Evolutionary conservation across 2,113 vertebrate genomes (phyloP).

Genomic region (Aix galericulata): DNA sequence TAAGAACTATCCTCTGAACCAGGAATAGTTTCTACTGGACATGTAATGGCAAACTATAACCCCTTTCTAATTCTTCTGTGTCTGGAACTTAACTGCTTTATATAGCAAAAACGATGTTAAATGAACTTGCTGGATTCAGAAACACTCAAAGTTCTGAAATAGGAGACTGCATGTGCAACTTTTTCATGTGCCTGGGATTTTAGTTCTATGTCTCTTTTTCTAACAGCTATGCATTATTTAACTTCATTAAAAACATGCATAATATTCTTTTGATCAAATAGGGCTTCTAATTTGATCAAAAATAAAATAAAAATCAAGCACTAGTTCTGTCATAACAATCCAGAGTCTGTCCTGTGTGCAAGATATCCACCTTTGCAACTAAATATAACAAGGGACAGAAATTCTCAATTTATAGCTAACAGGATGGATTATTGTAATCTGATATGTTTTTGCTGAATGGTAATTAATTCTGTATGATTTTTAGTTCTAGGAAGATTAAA

Average conservation of each 20-base stretch:
- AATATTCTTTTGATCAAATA: background rate
- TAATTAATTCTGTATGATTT: background rate
- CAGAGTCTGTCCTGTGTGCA: background rate
- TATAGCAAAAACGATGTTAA: background rate
- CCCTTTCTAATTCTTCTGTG: background rate
- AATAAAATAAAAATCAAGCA: background rate
- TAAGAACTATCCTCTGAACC: background rate
- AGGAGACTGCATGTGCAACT: background rate
- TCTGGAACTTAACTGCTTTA: background rate
- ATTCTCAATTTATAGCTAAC: background rate
- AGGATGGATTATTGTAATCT: background rate
- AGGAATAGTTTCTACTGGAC: background rate
- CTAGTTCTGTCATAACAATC: background rate
- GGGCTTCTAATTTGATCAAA: background rate
- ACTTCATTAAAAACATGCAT: background rate
- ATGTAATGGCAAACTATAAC: background rate
- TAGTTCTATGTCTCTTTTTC: background rate
- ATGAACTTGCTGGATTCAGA: background rate
- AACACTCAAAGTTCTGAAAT: background rate
- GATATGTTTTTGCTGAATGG: background rate
- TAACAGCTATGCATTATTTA: background rate
- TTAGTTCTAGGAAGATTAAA: background rate
- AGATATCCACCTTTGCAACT: background rate
- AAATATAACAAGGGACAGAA: background rate
- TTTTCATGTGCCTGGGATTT: background rate